Evolutionary conservation across 2,888 invertebrate species (phyloP).

Genomic region (Epistrophe eligans): DNA sequence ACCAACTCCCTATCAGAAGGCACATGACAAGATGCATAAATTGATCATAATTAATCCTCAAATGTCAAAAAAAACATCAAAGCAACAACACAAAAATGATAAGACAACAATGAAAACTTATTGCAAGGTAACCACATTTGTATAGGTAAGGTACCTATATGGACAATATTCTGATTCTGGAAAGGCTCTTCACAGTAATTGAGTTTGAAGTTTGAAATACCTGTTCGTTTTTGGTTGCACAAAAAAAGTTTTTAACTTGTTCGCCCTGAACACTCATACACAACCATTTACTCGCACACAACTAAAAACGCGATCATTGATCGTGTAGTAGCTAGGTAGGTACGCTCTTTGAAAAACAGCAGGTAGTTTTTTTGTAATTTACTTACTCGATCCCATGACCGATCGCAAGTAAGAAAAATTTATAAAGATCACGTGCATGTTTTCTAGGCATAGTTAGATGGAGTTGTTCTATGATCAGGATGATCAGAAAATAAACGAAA

Average conservation of each 20-base stretch:
- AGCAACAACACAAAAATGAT: slow-evolving; percentile 1
- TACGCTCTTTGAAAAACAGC: slow-evolving; percentile 48
- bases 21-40: slow-evolving; percentile 35
- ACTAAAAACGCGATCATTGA: neutral
- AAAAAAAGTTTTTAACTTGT: slow-evolving; percentile 34
- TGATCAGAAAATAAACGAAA: neutral
- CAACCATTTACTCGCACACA: neutral
- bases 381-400: slow-evolving; percentile 56
- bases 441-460: slow-evolving; percentile 21
- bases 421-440: slow-evolving; percentile 56
- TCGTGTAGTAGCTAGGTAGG: neutral
- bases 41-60: slow-evolving; percentile 52
- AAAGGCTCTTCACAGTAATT: slow-evolving; percentile 40
- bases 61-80: slow-evolving; percentile 36
- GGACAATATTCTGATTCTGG: slow-evolving; percentile 5
- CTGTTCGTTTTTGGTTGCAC: slow-evolving; percentile 41
- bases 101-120: slow-evolving; percentile 34
- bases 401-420: slow-evolving; percentile 34
- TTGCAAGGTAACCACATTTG: neutral
- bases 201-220: slow-evolving; percentile 40
- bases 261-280: slow-evolving; percentile 57
- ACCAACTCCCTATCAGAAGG: slow-evolving; percentile 39
- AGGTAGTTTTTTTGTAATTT: slow-evolving; percentile 53
- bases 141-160: no score
- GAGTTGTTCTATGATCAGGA: neutral